phyloP scores from a whole-genome alignment of 2,797 vertebrate genomes.

The Myotis vivesi region DNA sequence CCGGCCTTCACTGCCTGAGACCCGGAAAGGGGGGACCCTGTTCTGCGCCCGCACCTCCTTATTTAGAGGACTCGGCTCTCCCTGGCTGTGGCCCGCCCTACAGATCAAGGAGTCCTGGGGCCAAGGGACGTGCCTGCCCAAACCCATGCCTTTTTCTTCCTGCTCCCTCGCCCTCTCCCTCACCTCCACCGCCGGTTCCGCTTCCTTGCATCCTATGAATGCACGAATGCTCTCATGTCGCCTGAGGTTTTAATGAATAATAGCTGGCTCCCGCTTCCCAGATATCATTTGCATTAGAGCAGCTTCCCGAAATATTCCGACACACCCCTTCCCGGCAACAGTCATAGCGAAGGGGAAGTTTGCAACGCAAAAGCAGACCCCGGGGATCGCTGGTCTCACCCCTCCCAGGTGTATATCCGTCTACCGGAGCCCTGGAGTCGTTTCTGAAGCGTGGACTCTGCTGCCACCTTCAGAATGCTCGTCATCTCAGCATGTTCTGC shows the following conservation, averaged over 20 bases:
- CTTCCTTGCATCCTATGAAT: background rate
- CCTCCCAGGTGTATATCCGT: fast-evolving
- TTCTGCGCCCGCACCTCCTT: fast-evolving
- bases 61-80: background rate
- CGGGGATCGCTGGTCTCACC: background rate
- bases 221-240: background rate
- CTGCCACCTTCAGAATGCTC: conserved; percentile 35
- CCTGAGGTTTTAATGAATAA: conserved; percentile 42
- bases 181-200: background rate
- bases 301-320: background rate
- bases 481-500: background rate
- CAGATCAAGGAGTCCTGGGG: background rate
- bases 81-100: background rate
- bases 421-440: fast-evolving
- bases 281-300: conserved; percentile 40
- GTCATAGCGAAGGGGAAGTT: background rate
- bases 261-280: conserved; percentile 8
- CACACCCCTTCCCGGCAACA: conserved; percentile 40
- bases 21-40: background rate
- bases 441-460: background rate
- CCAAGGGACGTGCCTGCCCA: background rate
- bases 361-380: background rate
- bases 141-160: background rate
- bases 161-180: background rate
- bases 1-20: background rate